phyloP scores from a whole-genome alignment of 2,888 invertebrate genomes.

The Smittia sp. region DNA sequence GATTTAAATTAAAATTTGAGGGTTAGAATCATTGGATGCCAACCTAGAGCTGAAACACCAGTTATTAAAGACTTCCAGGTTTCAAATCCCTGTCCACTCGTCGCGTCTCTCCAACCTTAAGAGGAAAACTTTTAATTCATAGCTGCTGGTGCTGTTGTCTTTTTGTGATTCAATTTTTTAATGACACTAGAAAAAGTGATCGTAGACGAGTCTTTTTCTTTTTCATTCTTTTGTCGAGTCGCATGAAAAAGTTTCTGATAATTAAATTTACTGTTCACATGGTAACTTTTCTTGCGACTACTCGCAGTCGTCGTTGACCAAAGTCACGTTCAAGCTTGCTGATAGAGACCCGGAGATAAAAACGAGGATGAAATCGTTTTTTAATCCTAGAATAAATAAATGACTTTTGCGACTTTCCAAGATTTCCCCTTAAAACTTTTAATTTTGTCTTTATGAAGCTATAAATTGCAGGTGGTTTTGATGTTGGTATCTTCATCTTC shows the following conservation, averaged over 20 bases:
- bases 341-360: background rate
- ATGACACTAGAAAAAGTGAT: background rate
- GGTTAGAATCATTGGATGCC: no score
- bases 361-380: background rate
- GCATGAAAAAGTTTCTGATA: background rate
- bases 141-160: background rate
- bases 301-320: background rate
- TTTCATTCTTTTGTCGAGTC: background rate
- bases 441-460: slow-evolving; percentile 14
- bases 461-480: slow-evolving; percentile 38
- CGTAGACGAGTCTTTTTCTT: background rate
- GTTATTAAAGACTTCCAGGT: no score
- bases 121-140: slow-evolving; percentile 6
- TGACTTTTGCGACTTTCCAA: slow-evolving; percentile 18
- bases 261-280: slow-evolving; percentile 5
- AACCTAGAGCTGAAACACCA: no score
- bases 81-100: no score
- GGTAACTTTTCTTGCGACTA: background rate
- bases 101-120: background rate
- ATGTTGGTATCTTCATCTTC: slow-evolving; percentile 24
- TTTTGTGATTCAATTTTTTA: background rate
- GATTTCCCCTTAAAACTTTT: slow-evolving; percentile 6
- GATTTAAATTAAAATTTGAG: no score
- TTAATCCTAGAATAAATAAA: slow-evolving; percentile 14
- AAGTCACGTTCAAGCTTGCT: background rate